Evolutionary conservation across 2,113 vertebrate genomes (phyloP), one percentile per base, ranked within the genome.

Genomic region (Paramisgurnus dabryanus): DNA sequence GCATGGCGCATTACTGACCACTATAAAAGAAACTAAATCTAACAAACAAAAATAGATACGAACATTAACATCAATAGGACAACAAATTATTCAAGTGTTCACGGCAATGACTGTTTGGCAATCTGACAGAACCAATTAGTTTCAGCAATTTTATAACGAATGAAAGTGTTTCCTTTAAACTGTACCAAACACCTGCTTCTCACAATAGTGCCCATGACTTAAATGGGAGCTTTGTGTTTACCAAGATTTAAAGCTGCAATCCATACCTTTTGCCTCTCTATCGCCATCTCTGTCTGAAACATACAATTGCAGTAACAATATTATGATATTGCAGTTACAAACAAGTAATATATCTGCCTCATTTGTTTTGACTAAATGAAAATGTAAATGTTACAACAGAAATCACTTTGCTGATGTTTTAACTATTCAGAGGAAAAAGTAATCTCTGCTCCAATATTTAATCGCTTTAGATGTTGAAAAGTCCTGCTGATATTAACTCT

Each of bases 151-250:
- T 53, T 7, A 7, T 3, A 65, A 60, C 12, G 1, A 58, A 76
- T 65, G 60, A 80, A 65, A 41, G 58, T 47, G 27, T 18, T 71
- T 68, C 10, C n/a, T 70, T 8, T 80, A 67, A 77, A 76, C 17
- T 66, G 67, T 17, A 12, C 34, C 50, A 27, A 76, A 78, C 82
- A 84, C 78, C 73, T 81, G 74, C 67, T 80, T 6, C 18, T 8
- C 18, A 80, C 80, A 82, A 73, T 58, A 27, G 57, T 68, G 45
- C 4, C 40, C 47, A 41, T 6, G 60, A 34, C 45, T 34, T 58
- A 76, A 71, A 68, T n/a, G 63, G 41, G 8, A 22, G 45, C 15
- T 13, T 27, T 70, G 17, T 68, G 49, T 67, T 15, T 70, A 5
- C n/a, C 9, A n/a, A 69, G 49, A 77, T 34, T 34, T 34, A 34